Conservation (phyloP, 1,140 invertebrate species). For the Bradynema listronoti region DNA sequence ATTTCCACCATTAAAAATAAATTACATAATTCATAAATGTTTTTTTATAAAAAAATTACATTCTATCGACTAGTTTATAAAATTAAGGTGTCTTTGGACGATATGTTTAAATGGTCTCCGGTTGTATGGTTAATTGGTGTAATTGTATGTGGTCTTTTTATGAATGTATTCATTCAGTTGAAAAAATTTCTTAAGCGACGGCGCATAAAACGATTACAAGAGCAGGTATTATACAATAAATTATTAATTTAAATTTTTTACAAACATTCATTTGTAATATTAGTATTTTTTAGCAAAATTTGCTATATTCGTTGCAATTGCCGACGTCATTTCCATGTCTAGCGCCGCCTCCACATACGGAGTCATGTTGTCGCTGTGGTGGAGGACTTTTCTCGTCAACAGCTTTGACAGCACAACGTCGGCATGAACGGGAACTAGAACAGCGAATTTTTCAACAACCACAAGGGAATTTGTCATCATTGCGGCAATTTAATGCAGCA, state of each 20-base stretch:
- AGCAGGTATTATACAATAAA: conserved; percentile 17
- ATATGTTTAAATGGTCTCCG: conserved; percentile 34
- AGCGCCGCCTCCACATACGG: conserved; percentile 24
- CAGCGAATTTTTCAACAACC: no score
- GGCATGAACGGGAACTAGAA: no score
- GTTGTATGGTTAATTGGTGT: conserved; percentile 34
- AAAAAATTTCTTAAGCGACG: conserved; percentile 18
- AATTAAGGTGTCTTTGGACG: conserved; percentile 33
- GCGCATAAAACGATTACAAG: conserved; percentile 17
- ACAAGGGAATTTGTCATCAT: no score
- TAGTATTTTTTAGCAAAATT: conserved; percentile 28
- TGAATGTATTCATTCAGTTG: conserved; percentile 31
- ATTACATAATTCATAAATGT: background rate
- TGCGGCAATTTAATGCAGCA: no score
- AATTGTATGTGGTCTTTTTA: conserved; percentile 25
- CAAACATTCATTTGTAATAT: background rate
- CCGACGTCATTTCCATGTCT: conserved; percentile 27
- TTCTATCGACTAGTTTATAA: background rate
- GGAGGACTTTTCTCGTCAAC: no score
- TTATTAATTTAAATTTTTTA: background rate
- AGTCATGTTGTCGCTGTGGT: background rate
- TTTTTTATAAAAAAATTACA: background rate
- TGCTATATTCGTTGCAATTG: conserved; percentile 34
- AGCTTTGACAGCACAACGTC: no score
- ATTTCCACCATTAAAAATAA: no score